Base-by-base conservation (phyloP, 2,888 invertebrate species). In the Xylota sylvarum region DNA sequence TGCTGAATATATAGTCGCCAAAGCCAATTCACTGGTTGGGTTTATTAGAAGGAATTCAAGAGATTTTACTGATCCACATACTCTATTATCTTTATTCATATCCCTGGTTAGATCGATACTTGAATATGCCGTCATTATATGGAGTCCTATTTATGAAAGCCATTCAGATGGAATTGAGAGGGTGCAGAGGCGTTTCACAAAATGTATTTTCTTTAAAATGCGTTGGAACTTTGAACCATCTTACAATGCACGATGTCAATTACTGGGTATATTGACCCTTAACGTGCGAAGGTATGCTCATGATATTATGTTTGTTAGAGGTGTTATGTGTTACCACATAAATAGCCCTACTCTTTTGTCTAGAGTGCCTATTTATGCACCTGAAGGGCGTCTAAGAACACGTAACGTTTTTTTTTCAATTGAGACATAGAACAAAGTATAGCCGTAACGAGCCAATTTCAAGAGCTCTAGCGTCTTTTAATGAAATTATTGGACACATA, bases 241-340 rank as follows among this genome's bases (percentile, higher is more conserved):
- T 14, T 27, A 46, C 30, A 46, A 19, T 30, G 64, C 30, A 6
- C n/a, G 30, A 64, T 46, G 46, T 10, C 30, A 23, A 30, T 17
- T 64, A 14, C 14, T 46, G 27, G 46, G 64, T 35, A 14, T 64
- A 5, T 10, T 27, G 17, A 14, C 30, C 2, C 27, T 48, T 5
- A 14, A 10, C 1, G 5, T 10, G 4, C 14, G 17, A 46, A 64
- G 46, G 46, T 10, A 48, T 14, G 10, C 32, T 6, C 64, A 64
- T 40, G 32, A 48, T 48, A 64, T 32, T 10, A 64, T 64, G 17
- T 62, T 43, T 37, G 43, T 40, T n/a, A 27, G 46, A 48, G 46
- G n/a, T 27, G n/a, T 46, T 27, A 7, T 30, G 27, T 43, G 27
- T 30, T 46, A 30, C 30, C 46, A 37, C 10, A 12, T 37, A n/a